Base-by-base conservation (phyloP, 2,797 vertebrate genomes). In the Danionella dracula region DNA sequence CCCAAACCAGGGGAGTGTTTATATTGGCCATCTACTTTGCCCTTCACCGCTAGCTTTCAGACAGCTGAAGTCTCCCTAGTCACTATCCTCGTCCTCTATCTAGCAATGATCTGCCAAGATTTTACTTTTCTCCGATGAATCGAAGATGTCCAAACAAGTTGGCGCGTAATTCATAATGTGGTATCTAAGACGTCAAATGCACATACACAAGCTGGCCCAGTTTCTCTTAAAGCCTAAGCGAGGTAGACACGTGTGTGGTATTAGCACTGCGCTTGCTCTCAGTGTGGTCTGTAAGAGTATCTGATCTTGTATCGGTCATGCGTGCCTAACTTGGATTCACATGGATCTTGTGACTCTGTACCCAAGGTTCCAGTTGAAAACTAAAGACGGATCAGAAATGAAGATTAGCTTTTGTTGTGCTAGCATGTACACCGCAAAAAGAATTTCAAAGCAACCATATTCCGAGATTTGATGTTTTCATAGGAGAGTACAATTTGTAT, bases 261-360 rank as follows among this genome's bases (percentile, higher is more conserved):
- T 82, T 77, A 79, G 73, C 60, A 45, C 45, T 75, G 74, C 73
- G 79, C 76, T 62, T 16, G 37, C 71, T 70, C 57, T 80, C 79
- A 72, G 82, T 88, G 86, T 88, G 86, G 87, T 87, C 84, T 83
- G 83, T 81, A 84, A 88, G 74, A 75, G 69, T 79, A 84, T 80
- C 77, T 81, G 70, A 76, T 81, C 73, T 72, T 84, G 81, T 81
- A 82, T 73, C 82, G 74, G 72, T 70, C 69, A 66, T 82, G 82
- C 79, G 81, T 86, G 81, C 83, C 77, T 59, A 13, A 51, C 68
- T 76, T 44, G 7, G 50, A 44, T 72, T 68, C 66, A 74, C 71
- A 68, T 59, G 64, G 49, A 69, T 71, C 61, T 41, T 23, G 42
- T 70, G 66, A 64, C 56, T 62, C 38, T 53, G 46, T 59, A 73